Conservation (phyloP, 2,113 vertebrate species). For the Sinocyclocheilus anshuiensis region DNA sequence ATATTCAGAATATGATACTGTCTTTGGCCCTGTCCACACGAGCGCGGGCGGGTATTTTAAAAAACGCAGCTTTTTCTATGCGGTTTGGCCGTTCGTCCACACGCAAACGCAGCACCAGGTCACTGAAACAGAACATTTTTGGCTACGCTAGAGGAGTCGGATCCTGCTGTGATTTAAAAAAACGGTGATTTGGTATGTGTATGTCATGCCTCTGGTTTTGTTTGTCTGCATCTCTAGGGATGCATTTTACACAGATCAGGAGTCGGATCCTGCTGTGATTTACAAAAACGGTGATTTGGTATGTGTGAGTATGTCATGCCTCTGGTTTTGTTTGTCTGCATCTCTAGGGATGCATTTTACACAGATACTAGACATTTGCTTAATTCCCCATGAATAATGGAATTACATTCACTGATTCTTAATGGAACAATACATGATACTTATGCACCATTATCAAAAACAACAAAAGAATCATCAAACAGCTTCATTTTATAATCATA, state of each 20-base stretch:
- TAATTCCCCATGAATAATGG: constrained; percentile 41
- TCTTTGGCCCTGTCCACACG: background rate
- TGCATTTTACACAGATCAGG: too few relatives aligned
- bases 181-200: too few relatives aligned
- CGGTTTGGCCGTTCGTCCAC: too few relatives aligned
- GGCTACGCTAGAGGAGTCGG: too few relatives aligned
- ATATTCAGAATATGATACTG: background rate
- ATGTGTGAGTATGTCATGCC: constrained; percentile 20
- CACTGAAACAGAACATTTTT: too few relatives aligned
- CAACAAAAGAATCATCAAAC: background rate
- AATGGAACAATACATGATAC: constrained; percentile 17
- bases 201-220: too few relatives aligned
- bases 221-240: too few relatives aligned
- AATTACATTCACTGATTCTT: constrained; percentile 20
- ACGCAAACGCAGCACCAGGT: too few relatives aligned
- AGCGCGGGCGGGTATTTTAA: too few relatives aligned
- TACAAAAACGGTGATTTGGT: constrained; percentile 59
- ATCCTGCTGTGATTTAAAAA: too few relatives aligned
- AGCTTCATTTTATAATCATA: constrained; percentile 15
- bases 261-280: constrained; percentile 61
- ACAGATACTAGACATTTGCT: constrained; percentile 38
- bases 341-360: constrained; percentile 24
- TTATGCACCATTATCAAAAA: background rate
- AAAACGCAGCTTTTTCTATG: too few relatives aligned
- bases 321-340: constrained; percentile 22